Evolutionary conservation across 1,140 invertebrate species (phyloP), one percentile per base, ranked within the genome.

Genomic region (Ceratoteleas bidentatus): DNA sequence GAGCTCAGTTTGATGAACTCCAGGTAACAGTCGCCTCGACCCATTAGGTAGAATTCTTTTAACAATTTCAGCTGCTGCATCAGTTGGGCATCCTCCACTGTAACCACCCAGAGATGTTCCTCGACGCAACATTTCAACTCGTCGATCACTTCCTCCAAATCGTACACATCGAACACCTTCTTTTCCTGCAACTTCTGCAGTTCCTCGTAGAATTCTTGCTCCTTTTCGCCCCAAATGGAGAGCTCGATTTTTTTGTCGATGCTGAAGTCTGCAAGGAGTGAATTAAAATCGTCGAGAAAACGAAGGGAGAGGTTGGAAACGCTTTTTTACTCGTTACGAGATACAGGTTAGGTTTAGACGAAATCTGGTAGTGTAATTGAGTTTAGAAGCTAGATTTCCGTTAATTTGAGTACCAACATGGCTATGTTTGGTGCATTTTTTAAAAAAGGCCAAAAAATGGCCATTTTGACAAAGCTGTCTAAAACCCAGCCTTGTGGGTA

Each of bases 11-110:
- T 90, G 34, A 95, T 93, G 81, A 96, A 94, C 86, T 96, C 95
- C 14, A 96, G 90, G 84, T 96, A 96, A 7, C 96, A 91, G 90
- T 96, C 95, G 0, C 95, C 96, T 9, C 95, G 92, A 2, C 95
- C 95, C 65, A 96, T 90, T 4, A 95, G 89, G 82, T 93, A 96
- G 87, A 96, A 96, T 81, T 96, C 95, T 84, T 96, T 95, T 52
- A 96, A 94, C 2, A 95, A 86, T 75, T 92, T 92, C 32, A 96
- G 87, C 81, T 96, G 95, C 47, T 94, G 92, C 9, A 95, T 87
- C 6, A 96, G 88, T 72, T 96, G 93, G 2, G 95, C 95, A 84
- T 96, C 95, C 85, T 96, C 93, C 0, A 95, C 93, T 10, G 95
- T 95, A 15, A 96, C 92, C 11, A 93, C 93, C 92, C 95, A 96